Conservation (phyloP, 2,888 invertebrate species). For the Apeira syringaria region DNA sequence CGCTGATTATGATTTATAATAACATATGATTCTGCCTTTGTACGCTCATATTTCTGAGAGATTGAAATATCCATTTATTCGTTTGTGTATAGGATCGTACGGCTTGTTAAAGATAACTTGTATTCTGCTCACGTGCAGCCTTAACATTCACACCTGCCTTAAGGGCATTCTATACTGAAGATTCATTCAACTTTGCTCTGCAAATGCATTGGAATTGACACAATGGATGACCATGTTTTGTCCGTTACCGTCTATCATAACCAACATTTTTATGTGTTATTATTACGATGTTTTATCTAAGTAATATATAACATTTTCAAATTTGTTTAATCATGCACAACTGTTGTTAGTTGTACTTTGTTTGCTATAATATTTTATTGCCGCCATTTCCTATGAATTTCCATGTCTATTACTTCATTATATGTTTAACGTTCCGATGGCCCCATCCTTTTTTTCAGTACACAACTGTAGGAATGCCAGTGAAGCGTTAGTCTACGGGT, state of each 20-base stretch:
- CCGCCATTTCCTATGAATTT: too few relatives aligned
- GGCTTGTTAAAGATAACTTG: constrained; percentile 17
- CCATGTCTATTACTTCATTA: too few relatives aligned
- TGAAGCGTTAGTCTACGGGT: constrained; percentile 41
- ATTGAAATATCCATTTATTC: not conserved
- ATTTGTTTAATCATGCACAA: too few relatives aligned
- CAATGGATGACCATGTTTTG: not conserved
- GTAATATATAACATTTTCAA: too few relatives aligned
- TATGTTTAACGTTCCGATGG: too few relatives aligned
- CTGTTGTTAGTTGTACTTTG: too few relatives aligned
- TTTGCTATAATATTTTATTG: too few relatives aligned
- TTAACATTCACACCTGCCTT: constrained; percentile 30
- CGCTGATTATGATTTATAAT: not conserved
- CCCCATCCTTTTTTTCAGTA: not conserved
- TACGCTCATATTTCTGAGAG: constrained; percentile 2
- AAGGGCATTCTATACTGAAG: constrained; percentile 9
- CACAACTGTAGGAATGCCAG: constrained; percentile 26
- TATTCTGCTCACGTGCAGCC: constrained; percentile 36
- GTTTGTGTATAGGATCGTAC: too few relatives aligned
- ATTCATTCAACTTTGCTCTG: constrained; percentile 1
- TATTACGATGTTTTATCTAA: too few relatives aligned
- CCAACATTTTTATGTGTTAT: too few relatives aligned
- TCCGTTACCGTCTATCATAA: not conserved
- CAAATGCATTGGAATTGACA: constrained; percentile 5
- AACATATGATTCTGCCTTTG: not conserved